Conservation (phyloP, 2,113 vertebrate genomes). For the Cavia porcellus region DNA sequence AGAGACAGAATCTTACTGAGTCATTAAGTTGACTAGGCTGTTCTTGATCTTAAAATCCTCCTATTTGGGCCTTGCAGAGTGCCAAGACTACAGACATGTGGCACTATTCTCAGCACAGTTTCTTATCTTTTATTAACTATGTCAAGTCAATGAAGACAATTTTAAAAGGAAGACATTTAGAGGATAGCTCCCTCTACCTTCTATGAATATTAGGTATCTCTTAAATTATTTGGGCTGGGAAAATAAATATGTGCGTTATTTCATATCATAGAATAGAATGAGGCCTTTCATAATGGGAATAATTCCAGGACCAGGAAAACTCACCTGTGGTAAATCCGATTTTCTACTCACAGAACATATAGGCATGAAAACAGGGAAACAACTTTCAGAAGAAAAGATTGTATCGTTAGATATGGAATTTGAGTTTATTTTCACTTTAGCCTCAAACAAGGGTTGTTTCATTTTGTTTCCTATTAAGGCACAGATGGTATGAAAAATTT, state of each 20-base stretch:
- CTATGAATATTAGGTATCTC: background rate
- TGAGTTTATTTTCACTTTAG: conserved; percentile 61
- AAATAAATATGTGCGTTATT: conserved; percentile 15
- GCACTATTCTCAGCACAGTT: background rate
- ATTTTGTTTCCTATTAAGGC: conserved; percentile 65
- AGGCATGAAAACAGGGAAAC: conserved; percentile 21
- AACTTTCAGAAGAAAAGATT: conserved; percentile 50
- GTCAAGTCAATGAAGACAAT: background rate
- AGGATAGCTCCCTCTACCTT: background rate
- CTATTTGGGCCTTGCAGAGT: background rate
- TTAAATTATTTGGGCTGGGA: background rate
- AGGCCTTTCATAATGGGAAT: conserved; percentile 26
- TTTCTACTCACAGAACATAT: conserved; percentile 1
- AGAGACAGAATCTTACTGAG: background rate
- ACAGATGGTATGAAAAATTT: conserved; percentile 58
- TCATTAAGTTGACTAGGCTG: background rate
- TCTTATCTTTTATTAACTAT: conserved; percentile 4
- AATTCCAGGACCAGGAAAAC: background rate
- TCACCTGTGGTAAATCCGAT: background rate
- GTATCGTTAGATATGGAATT: conserved; percentile 58
- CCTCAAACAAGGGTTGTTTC: conserved; percentile 49
- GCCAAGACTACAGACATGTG: background rate
- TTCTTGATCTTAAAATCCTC: background rate
- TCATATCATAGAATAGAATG: conserved; percentile 33
- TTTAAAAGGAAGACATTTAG: conserved; percentile 49